Evolutionary conservation across 2,888 invertebrate species (phyloP).

Genomic region (Drosophila setosimentum): DNA sequence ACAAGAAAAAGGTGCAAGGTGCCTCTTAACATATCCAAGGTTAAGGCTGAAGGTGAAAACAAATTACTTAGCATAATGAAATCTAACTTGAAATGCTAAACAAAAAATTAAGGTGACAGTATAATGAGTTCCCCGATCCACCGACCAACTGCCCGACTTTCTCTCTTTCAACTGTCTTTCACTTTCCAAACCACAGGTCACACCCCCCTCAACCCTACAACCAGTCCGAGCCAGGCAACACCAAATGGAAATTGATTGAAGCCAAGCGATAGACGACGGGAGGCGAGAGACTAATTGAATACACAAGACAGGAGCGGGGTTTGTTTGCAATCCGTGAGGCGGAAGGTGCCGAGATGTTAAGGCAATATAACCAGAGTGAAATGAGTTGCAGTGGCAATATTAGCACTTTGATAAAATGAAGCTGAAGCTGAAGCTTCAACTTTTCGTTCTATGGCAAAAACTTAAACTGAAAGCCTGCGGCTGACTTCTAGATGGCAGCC

Average conservation of each 20-base stretch:
- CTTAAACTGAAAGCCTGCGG: slow-evolving; percentile 6
- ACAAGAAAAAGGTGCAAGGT: slow-evolving; percentile 11
- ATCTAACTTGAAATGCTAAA: slow-evolving; percentile 67
- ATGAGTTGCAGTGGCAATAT: slow-evolving; percentile 9
- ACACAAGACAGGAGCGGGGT: slow-evolving; percentile 4
- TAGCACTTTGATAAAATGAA: slow-evolving; percentile 9
- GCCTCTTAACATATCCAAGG: slow-evolving; percentile 23
- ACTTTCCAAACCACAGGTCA: background rate
- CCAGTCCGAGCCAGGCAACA: background rate
- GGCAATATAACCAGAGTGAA: slow-evolving; percentile 31
- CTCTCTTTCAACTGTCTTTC: background rate
- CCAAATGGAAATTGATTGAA: slow-evolving; percentile 63
- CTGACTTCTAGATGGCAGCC: slow-evolving; percentile 4
- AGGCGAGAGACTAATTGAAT: slow-evolving; percentile 62
- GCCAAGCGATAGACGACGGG: slow-evolving; percentile 2
- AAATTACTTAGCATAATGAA: slow-evolving; percentile 73
- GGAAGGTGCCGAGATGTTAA: slow-evolving; percentile 37
- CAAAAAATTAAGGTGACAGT: slow-evolving; percentile 75
- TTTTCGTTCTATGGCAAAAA: background rate
- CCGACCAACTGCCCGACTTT: background rate
- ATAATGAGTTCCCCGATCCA: slow-evolving; percentile 55
- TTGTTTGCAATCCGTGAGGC: slow-evolving; percentile 4
- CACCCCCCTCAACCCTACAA: slow-evolving; percentile 1
- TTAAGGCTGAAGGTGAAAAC: slow-evolving; percentile 23
- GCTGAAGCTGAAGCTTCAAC: background rate